A percentile compares a stretch with the other conserved stretches of the same genome.
Conservation (phyloP, 2,113 vertebrate genomes). For the Nettapus auritus region DNA sequence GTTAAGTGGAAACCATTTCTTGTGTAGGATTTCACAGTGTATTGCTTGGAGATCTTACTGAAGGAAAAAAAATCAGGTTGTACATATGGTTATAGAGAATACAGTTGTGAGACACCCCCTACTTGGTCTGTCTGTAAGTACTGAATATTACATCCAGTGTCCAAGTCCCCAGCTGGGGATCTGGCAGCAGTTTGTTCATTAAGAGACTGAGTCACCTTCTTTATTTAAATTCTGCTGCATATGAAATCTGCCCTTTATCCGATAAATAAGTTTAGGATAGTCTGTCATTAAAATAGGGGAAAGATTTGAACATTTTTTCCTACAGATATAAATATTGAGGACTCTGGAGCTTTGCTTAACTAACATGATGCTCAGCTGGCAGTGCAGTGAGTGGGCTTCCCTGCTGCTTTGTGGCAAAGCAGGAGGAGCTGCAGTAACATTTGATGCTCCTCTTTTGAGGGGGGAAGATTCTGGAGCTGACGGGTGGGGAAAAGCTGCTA, state of each 20-base stretch:
- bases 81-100: rapidly evolving
- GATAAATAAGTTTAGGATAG: neutral
- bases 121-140: neutral
- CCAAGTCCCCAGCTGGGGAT: neutral
- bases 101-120: neutral
- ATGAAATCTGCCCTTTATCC: neutral
- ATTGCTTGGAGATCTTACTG: neutral
- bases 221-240: neutral
- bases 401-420: neutral
- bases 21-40: neutral
- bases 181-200: neutral
- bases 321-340: neutral
- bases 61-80: neutral
- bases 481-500: neutral
- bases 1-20: neutral
- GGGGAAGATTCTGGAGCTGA: neutral
- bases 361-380: neutral
- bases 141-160: neutral
- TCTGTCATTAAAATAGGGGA: neutral
- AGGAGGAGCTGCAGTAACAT: neutral
- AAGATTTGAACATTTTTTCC: neutral
- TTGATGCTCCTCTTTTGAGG: neutral
- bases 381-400: neutral
- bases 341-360: neutral
- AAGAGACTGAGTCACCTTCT: neutral